phyloP scores from a whole-genome alignment of 2,113 vertebrate species.

The Engraulis encrasicolus region DNA sequence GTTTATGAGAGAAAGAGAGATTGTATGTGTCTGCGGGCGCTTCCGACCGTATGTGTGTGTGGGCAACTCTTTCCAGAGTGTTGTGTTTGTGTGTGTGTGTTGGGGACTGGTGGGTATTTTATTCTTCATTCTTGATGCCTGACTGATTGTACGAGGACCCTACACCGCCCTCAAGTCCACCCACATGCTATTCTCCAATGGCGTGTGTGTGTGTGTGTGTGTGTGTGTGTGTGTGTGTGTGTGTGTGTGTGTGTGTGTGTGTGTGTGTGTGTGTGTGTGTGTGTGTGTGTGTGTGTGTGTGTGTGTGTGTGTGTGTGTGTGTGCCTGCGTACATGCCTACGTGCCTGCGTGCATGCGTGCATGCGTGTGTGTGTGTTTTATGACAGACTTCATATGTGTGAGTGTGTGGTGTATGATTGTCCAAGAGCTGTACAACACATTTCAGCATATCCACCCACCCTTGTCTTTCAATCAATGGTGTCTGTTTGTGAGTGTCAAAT shows the following conservation, averaged over 20 bases:
- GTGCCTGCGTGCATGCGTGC: too few species aligned
- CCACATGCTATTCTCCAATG: too few species aligned
- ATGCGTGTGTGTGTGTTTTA: background rate
- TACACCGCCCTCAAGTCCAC: conserved; percentile 1
- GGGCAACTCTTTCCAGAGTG: background rate
- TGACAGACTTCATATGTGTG: too few species aligned
- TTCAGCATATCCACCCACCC: too few species aligned
- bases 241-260: background rate
- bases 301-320: background rate
- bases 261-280: background rate
- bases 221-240: background rate
- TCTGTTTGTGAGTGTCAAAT: too few species aligned
- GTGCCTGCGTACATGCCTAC: too few species aligned
- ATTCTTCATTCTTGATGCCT: background rate
- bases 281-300: background rate
- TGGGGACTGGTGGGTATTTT: background rate
- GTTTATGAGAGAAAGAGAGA: too few species aligned
- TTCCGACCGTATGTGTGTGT: background rate
- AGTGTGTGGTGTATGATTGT: too few species aligned
- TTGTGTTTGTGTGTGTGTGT: conserved; percentile 17
- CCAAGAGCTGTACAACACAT: too few species aligned
- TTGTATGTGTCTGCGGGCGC: conserved; percentile 11
- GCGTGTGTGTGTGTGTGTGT: background rate
- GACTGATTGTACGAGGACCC: conserved; percentile 37
- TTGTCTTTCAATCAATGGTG: too few species aligned